Evolutionary conservation across 2,113 vertebrate genomes (phyloP), one percentile per base, ranked within the genome.

Genomic region (Dasyornis broadbenti): DNA sequence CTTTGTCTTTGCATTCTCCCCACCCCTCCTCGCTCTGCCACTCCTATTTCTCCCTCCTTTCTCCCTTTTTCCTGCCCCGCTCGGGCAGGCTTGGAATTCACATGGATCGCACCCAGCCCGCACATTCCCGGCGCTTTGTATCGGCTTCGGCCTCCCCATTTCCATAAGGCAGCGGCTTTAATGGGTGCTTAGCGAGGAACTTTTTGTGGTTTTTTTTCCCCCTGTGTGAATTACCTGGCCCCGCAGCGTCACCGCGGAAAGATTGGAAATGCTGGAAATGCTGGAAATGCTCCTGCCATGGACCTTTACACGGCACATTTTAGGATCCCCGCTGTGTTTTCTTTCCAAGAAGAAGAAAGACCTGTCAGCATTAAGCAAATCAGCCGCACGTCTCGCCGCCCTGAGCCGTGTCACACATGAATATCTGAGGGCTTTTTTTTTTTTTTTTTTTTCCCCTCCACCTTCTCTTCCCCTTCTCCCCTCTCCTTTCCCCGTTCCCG

Each of bases 281-380:
- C 83, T 86, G 84, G 84, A 94, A 96, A 94, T 63, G 86, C 96
- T 96, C 97, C 96, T 97, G 95, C 96, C 94, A 91, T 50, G 83
- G 97, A 93, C 97, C 96, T 96, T 94, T 96, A 89, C 96, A 95
- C 27, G 88, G 96, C 94, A 92, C 95, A 92, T 96, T 97, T 96
- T 86, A 94, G 92, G 91, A 91, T 94, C 96, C 96, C 97, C 1
- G 97, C 97, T 97, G 97, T 79, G 97, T 94, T 96, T 96, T 76
- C 95, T 95, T 95, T 95, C 97, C 96, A 95, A 94, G 94, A 77
- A 97, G 96, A 97, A 97, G 96, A 97, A 97, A 97, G 95, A 68
- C 76, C 95, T 97, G 96, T 97, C 97, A 97, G 96, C 97, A 97
- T 97, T 96, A 97, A 97, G 96, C 96, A 97, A 97, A 97, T 97